phyloP scores from a whole-genome alignment of 2,797 vertebrate species.

The Epinephelus coioides region DNA sequence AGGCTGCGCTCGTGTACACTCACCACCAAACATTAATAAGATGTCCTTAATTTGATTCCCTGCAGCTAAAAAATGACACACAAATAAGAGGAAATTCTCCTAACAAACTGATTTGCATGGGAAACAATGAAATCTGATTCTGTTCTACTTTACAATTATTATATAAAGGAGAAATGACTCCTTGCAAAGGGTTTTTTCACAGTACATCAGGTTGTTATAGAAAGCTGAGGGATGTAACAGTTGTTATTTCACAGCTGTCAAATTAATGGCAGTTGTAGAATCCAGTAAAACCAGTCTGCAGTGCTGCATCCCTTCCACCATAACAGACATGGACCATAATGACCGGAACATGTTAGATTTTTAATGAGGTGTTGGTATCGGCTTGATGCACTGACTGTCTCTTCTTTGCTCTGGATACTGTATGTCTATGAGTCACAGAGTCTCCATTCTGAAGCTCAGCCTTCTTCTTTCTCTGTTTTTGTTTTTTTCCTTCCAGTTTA shows the following conservation, averaged over 20 bases:
- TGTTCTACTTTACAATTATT: not conserved
- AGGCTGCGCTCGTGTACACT: not conserved
- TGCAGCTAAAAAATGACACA: conserved; percentile 1
- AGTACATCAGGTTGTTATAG: not conserved
- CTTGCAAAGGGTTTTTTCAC: not conserved
- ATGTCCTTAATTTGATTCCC: conserved; percentile 10
- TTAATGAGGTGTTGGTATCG: not conserved
- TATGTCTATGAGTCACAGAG: conserved; percentile 12
- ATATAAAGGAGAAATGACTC: not conserved
- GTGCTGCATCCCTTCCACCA: not conserved
- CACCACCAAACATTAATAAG: not conserved
- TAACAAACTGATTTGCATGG: not conserved
- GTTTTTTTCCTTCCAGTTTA: conserved; percentile 37
- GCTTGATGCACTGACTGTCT: not conserved
- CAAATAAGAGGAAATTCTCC: not conserved
- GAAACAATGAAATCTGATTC: not conserved
- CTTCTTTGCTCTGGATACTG: not conserved
- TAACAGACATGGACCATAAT: not conserved
- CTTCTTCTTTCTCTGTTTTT: conserved; percentile 39
- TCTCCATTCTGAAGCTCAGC: conserved; percentile 30
- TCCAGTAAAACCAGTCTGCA: not conserved
- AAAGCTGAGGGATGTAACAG: not conserved
- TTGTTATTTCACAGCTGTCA: not conserved
- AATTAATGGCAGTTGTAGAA: too few relatives aligned
- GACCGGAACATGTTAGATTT: not conserved